Conservation (phyloP, 2,888 invertebrate species). For the Thyatira batis region DNA sequence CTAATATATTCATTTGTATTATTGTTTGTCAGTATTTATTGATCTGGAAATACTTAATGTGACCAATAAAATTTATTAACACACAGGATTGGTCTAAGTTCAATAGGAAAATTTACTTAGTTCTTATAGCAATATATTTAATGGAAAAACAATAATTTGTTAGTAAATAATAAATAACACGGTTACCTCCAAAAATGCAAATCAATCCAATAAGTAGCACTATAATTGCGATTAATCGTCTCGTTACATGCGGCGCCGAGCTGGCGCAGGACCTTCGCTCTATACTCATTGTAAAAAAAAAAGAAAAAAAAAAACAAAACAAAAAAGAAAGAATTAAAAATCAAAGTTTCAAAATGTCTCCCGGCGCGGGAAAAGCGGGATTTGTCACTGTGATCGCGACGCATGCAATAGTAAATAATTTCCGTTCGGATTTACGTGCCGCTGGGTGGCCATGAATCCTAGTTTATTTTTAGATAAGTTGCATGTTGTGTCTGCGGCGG, state of each 20-base stretch:
- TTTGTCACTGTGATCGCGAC: conserved; percentile 8
- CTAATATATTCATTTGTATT: no score
- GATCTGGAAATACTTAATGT: no score
- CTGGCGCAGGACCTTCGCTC: conserved; percentile 54
- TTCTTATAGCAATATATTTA: no score
- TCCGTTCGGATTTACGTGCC: conserved; percentile 15
- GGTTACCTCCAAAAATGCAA: conserved; percentile 69
- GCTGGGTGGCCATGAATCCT: conserved; percentile 53
- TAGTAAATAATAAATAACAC: conserved; percentile 36
- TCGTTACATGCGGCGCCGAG: conserved; percentile 59
- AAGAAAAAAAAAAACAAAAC: conserved; percentile 12
- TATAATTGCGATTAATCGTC: conserved; percentile 57
- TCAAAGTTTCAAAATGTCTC: background rate
- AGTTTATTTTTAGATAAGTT: conserved; percentile 59
- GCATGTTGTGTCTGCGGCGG: conserved; percentile 62
- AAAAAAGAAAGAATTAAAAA: conserved; percentile 10
- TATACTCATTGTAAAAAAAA: conserved; percentile 43
- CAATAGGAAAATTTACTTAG: no score
- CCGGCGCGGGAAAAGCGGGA: background rate
- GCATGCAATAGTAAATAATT: conserved; percentile 31
- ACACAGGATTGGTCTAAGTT: no score
- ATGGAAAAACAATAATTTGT: no score
- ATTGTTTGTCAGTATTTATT: no score
- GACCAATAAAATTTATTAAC: no score
- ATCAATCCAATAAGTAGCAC: conserved; percentile 61